Conservation (phyloP, 2,113 vertebrate species). For the Istiophorus platypterus region DNA sequence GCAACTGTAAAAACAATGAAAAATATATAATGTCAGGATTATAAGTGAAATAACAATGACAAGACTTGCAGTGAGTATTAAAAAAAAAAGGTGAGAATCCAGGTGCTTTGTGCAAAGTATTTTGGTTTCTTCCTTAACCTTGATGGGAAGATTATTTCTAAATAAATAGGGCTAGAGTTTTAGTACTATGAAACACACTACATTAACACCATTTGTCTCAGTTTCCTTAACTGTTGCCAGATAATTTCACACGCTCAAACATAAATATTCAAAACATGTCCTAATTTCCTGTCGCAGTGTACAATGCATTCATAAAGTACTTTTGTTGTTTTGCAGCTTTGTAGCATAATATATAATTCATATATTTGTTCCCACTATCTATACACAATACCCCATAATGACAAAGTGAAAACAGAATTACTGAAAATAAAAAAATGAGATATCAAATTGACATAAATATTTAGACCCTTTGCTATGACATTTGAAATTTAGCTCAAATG, state of each 20-base stretch:
- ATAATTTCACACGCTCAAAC: neutral
- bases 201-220: neutral
- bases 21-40: neutral
- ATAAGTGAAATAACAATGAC: neutral
- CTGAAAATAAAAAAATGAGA: no score
- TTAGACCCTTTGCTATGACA: no score
- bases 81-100: neutral
- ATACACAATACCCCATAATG: no score
- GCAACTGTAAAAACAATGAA: slow-evolving; percentile 81
- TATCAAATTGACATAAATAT: no score
- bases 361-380: no score
- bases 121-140: no score
- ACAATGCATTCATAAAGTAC: no score
- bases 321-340: no score
- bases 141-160: neutral
- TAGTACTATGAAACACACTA: no score
- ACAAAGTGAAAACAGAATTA: no score
- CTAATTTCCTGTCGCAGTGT: neutral
- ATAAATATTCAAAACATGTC: neutral
- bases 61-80: neutral
- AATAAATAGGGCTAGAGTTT: neutral
- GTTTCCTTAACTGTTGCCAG: neutral
- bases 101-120: neutral
- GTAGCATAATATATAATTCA: no score
- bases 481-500: no score